Base-by-base conservation (phyloP, 1,140 invertebrate genomes). In the Nasonia giraulti region DNA sequence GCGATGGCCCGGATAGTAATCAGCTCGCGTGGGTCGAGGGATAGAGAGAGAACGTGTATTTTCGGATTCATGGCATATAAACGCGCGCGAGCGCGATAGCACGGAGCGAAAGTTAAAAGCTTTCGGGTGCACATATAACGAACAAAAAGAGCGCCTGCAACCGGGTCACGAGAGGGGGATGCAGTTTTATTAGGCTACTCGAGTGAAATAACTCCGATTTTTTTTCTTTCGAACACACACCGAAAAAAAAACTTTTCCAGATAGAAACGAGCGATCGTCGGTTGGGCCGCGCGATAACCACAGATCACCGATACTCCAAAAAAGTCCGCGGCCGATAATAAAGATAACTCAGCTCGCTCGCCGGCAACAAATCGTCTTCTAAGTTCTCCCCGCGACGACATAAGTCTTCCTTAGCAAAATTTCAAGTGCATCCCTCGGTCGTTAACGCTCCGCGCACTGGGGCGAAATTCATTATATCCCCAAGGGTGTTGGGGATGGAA, bases 31-130 rank as follows among this genome's bases (percentile, higher is more conserved):
- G 44, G 75, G 44, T 27, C 27, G 44, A 55, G 0, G 47, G 44
- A 7, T 14, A 71, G 68, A 27, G 68, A n/a, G 27, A 69, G 50
- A n/a, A 7, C 55, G 27, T 31, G 47, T 78, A 78, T 78, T 68
- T 79, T 68, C 10, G 50, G 2, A 40, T 31, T 66, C 31, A 12
- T 37, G 31, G 31, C 27, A 71, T 44, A 71, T 71, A 31, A 31
- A 17, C 17, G 23, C 40, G 33, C 33, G 33, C 33, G 33, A 37
- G 33, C 27, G 69, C 47, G 69, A 47, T 47, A 71, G n/a, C 33
- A 71, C 14, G 71, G 74, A 82, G 47, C 47, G 47, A 82, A 74
- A 74, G 50, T 83, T 83, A 77, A 76, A 77, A 76, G 55, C 80
- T 82, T 75, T 82, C 50, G 27, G 44, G n/a, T 27, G n/a, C 44